Evolutionary conservation across 2,113 vertebrate genomes (phyloP).

Genomic region (Chrysemys picta): DNA sequence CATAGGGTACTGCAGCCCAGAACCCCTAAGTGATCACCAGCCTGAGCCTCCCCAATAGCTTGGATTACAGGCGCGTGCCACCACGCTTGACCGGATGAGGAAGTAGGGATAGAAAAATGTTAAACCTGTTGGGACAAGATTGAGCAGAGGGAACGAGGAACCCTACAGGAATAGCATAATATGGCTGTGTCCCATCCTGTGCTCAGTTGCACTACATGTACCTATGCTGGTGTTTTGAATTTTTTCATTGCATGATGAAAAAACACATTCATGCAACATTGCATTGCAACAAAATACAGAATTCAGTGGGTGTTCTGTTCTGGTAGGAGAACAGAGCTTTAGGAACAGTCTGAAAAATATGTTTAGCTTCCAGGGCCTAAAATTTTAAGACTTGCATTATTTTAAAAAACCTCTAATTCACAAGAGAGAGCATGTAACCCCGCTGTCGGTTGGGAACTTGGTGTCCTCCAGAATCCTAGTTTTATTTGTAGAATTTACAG

Average conservation of each 20-base stretch:
- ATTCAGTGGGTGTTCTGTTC: not conserved
- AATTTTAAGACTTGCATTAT: not conserved
- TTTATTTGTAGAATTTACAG: not conserved
- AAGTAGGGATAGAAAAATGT: not conserved
- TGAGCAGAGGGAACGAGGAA: not conserved
- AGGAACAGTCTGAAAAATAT: not conserved
- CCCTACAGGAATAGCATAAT: not conserved
- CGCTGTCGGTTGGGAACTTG: not conserved
- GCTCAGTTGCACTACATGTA: not conserved
- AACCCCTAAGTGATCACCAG: too few relatives aligned
- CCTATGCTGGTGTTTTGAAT: not conserved
- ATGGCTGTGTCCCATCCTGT: not conserved
- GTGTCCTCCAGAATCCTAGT: not conserved
- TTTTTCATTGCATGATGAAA: not conserved
- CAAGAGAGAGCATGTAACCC: not conserved
- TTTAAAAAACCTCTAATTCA: not conserved
- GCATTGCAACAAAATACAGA: not conserved
- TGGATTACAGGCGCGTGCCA: too few relatives aligned
- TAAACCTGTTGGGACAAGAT: not conserved
- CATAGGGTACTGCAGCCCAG: too few relatives aligned
- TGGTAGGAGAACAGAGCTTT: not conserved
- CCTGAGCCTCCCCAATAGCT: too few relatives aligned
- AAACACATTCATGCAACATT: not conserved
- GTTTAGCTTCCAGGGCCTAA: not conserved
- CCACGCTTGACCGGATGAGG: too few relatives aligned